These are phyloP conservation scores for Torymus texanus DNA, from an alignment of 2,888 invertebrate species.

Conservation along the genomic window DNA sequence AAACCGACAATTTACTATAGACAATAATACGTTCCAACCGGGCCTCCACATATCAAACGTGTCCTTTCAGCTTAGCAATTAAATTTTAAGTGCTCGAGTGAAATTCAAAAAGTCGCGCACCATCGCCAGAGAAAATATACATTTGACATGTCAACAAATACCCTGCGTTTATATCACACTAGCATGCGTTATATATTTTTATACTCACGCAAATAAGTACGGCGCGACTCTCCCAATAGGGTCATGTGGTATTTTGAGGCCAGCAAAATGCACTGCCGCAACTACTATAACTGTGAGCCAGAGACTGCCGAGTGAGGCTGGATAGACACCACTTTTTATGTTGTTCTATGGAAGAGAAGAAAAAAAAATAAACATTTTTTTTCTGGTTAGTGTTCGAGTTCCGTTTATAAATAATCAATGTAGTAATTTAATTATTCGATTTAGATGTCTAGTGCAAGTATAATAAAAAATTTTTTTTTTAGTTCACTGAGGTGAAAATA, in stretches of 20 bases:
- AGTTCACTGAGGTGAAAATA: too few relatives aligned
- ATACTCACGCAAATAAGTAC: conserved; percentile 84
- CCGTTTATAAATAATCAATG: too few relatives aligned
- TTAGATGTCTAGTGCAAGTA: too few relatives aligned
- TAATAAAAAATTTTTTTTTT: too few relatives aligned
- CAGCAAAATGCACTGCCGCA: conserved; percentile 86
- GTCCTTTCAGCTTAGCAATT: too few relatives aligned
- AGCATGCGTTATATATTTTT: not conserved
- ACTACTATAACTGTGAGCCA: conserved; percentile 89
- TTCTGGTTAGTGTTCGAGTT: too few relatives aligned
- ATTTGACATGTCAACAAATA: not conserved
- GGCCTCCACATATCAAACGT: too few relatives aligned
- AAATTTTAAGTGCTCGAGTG: not conserved
- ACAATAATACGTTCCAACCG: too few relatives aligned
- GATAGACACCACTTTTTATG: conserved; percentile 95
- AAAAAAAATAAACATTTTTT: not conserved
- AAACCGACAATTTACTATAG: too few relatives aligned
- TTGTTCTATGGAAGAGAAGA: conserved; percentile 85
- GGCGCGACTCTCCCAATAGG: conserved; percentile 85
- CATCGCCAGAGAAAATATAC: too few relatives aligned
- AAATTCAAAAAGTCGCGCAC: not conserved
- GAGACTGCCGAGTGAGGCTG: conserved; percentile 93
- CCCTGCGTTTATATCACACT: conserved; percentile 4
- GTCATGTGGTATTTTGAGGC: conserved; percentile 88
- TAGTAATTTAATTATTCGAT: too few relatives aligned